These are phyloP conservation scores for Aspidoscelis tigris DNA, from an alignment of 2,113 vertebrate genomes.

Conservation along the genomic window DNA sequence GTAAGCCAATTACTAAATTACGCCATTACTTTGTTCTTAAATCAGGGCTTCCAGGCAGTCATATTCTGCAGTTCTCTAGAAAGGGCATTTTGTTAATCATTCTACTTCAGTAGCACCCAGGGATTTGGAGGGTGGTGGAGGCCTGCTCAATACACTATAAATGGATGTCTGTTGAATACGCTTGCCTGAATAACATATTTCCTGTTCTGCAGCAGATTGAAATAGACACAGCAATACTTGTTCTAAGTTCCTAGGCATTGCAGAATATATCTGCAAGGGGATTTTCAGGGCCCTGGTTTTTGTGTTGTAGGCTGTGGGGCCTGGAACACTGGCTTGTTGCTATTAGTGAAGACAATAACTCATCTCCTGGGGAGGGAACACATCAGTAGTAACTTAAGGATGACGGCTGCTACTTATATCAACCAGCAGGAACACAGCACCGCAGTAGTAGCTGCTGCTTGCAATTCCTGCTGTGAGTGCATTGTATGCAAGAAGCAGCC, in stretches of 20 bases:
- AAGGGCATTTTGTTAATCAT: constrained; percentile 9
- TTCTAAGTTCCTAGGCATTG: neutral
- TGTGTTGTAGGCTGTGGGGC: neutral
- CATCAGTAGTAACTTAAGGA: neutral
- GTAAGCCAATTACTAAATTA: constrained; percentile 18
- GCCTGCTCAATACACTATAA: neutral
- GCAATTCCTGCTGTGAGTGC: neutral
- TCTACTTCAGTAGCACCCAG: constrained; percentile 1
- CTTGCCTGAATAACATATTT: constrained; percentile 4
- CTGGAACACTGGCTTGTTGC: neutral
- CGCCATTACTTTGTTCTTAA: neutral
- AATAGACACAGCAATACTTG: neutral
- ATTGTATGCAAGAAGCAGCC: neutral
- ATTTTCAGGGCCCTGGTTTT: neutral
- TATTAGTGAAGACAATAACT: neutral
- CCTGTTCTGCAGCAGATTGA: constrained; percentile 10
- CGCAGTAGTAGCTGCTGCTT: too few relatives aligned
- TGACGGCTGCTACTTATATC: neutral
- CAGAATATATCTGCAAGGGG: neutral
- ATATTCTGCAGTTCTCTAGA: neutral
- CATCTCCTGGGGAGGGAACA: neutral
- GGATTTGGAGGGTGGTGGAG: neutral
- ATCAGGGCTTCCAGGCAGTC: neutral
- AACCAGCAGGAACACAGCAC: neutral
- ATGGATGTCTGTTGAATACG: constrained; percentile 2